Conservation (phyloP, 2,113 vertebrate species). For the Tragelaphus imberbis region DNA sequence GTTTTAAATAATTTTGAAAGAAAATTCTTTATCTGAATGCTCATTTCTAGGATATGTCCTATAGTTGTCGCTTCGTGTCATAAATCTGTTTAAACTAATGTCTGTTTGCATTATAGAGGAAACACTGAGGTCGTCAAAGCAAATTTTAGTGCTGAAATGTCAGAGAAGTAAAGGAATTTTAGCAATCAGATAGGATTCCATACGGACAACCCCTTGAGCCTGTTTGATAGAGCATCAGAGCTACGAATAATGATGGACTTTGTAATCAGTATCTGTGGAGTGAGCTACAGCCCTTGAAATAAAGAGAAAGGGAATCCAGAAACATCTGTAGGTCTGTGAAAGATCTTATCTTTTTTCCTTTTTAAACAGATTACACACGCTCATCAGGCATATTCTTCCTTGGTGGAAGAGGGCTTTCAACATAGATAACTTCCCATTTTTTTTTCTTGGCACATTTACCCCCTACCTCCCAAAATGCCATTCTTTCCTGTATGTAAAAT, state of each 20-base stretch:
- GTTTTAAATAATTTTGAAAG: neutral
- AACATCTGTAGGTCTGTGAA: neutral
- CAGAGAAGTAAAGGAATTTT: conserved; percentile 18
- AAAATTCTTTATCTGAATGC: neutral
- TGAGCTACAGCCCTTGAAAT: neutral
- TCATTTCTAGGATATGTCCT: neutral
- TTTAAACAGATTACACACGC: neutral
- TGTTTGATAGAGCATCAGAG: neutral
- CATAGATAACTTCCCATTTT: neutral
- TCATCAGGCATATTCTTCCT: neutral
- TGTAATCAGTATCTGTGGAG: neutral
- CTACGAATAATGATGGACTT: neutral
- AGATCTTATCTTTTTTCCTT: neutral
- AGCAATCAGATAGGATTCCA: neutral
- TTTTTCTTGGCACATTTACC: neutral
- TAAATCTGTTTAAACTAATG: neutral
- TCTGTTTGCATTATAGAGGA: neutral
- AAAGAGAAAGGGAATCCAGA: neutral
- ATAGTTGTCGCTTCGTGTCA: neutral
- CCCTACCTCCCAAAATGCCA: neutral
- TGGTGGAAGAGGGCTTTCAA: neutral
- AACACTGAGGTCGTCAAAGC: neutral
- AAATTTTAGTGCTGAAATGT: conserved; percentile 33
- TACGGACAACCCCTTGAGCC: neutral
- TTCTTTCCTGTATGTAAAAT: neutral